A percentile compares a stretch with the other conserved stretches of the same genome.
Evolutionary conservation across 2,113 vertebrate genomes (phyloP).

Genomic region (Colistium nudipinnis): DNA sequence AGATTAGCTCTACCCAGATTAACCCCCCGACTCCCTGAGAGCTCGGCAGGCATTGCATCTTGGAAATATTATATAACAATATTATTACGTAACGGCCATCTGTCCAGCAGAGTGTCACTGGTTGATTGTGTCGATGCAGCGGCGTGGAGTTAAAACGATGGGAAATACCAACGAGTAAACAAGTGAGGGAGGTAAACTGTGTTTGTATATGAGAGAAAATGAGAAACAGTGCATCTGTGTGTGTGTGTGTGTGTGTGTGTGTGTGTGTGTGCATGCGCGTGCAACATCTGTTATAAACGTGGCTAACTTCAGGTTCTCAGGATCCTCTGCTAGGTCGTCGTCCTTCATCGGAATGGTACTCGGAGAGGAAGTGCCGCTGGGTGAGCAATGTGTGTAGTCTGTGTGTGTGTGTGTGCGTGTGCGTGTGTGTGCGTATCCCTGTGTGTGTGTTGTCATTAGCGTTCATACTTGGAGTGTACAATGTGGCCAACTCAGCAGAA

Average conservation of each 20-base stretch:
- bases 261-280: constrained; percentile 1
- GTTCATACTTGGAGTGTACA: constrained; percentile 11
- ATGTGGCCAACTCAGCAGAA: constrained; percentile 65
- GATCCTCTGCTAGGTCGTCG: constrained; percentile 27
- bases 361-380: constrained; percentile 25
- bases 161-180: constrained; percentile 5
- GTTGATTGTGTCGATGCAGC: constrained; percentile 11
- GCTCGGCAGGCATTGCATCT: background rate
- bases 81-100: no score
- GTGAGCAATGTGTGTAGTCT: constrained; percentile 25
- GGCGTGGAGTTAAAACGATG: constrained; percentile 2
- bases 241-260: constrained; percentile 22
- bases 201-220: constrained; percentile 13
- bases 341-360: constrained; percentile 53
- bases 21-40: constrained; percentile 30
- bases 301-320: constrained; percentile 56
- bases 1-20: background rate
- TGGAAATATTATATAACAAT: no score
- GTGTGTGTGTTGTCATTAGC: constrained; percentile 3
- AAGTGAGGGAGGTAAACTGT: background rate
- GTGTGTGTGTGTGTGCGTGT: background rate
- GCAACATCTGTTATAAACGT: constrained; percentile 49
- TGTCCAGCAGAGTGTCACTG: constrained; percentile 8
- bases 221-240: constrained; percentile 1
- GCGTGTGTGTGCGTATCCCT: background rate